Evolutionary conservation across 2,888 invertebrate genomes (phyloP).

Genomic region (Barypeithes pellucidus): DNA sequence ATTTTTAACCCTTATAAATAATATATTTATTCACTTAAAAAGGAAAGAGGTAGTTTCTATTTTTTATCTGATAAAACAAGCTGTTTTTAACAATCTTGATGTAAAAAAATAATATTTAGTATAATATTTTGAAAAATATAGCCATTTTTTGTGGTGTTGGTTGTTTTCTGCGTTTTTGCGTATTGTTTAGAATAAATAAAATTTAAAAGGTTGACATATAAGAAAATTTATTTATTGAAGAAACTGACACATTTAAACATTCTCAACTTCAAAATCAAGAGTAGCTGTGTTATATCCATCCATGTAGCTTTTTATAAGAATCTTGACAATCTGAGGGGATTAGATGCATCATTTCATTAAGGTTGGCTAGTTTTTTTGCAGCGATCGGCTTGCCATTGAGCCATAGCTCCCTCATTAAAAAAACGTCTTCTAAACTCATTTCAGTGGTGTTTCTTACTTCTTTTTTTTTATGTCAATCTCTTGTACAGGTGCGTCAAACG

Average conservation of each 20-base stretch:
- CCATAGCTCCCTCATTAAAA: not conserved
- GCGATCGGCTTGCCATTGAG: slow-evolving; percentile 32
- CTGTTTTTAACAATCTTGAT: too few relatives aligned
- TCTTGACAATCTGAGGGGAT: slow-evolving; percentile 10
- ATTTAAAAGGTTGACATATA: not conserved
- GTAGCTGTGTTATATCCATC: not conserved
- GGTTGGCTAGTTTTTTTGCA: slow-evolving; percentile 10
- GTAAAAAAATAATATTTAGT: too few relatives aligned
- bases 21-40: too few relatives aligned
- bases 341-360: slow-evolving; percentile 22
- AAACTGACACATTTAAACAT: not conserved
- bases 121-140: too few relatives aligned
- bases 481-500: not conserved
- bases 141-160: too few relatives aligned
- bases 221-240: not conserved
- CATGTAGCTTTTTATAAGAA: slow-evolving; percentile 19
- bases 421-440: too few relatives aligned
- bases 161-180: too few relatives aligned
- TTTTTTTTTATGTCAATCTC: not conserved
- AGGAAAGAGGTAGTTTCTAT: too few relatives aligned
- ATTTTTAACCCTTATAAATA: too few relatives aligned
- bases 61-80: too few relatives aligned
- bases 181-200: too few relatives aligned
- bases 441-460: not conserved
- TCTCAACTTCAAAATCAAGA: not conserved